These are phyloP conservation scores for Suillia variegata DNA, from an alignment of 2,888 invertebrate genomes.

Conservation along the genomic window DNA sequence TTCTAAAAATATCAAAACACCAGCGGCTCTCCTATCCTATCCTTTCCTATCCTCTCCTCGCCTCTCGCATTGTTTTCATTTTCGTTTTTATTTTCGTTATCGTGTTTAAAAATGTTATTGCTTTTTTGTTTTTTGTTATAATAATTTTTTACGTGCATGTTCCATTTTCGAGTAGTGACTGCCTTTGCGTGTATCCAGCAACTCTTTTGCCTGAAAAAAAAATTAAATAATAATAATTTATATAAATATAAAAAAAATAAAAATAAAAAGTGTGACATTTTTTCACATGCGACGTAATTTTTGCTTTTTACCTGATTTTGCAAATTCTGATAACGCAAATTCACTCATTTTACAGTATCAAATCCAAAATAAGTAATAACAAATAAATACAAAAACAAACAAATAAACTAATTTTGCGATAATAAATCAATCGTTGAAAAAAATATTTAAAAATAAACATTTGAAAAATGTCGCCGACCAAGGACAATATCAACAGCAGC, in stretches of 20 bases:
- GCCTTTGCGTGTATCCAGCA: constrained; percentile 32
- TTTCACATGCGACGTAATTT: constrained; percentile 1
- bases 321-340: constrained; percentile 4
- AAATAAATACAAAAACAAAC: too few species aligned
- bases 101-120: not conserved
- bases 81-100: constrained; percentile 6
- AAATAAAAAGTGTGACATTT: not conserved
- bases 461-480: constrained; percentile 50
- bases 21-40: constrained; percentile 28
- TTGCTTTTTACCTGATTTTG: constrained; percentile 1
- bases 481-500: constrained; percentile 49
- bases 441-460: too few species aligned
- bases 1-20: constrained; percentile 39
- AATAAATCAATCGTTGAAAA: too few species aligned
- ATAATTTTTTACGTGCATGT: not conserved
- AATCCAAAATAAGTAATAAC: too few species aligned
- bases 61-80: too few species aligned
- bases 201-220: constrained; percentile 25
- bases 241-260: not conserved
- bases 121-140: not conserved
- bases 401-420: too few species aligned
- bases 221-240: constrained; percentile 25
- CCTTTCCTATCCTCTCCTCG: too few species aligned
- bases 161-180: not conserved
- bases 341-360: too few species aligned